A percentile compares a stretch with the other conserved stretches of the same genome.
Evolutionary conservation across 2,888 invertebrate species (phyloP).

Genomic region (Chrysolina haemoptera): DNA sequence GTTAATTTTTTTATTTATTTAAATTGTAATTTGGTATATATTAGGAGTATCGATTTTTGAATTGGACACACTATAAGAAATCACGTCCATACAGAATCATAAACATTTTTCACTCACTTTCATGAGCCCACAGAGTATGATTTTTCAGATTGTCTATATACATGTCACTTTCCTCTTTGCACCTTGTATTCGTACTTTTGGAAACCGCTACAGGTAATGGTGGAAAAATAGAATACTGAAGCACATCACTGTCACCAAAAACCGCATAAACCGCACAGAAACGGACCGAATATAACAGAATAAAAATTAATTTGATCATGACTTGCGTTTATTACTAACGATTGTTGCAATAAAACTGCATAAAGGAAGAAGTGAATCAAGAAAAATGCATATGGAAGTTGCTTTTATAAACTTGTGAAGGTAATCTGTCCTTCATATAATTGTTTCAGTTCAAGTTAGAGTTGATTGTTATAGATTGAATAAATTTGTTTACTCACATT

Average conservation of each 20-base stretch:
- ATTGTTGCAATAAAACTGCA: constrained; percentile 22
- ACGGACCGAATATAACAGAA: constrained; percentile 23
- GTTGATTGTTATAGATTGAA: constrained; percentile 45
- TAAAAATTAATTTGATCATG: constrained; percentile 34
- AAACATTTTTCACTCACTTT: constrained; percentile 49
- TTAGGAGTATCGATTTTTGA: too few relatives aligned
- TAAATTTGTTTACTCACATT: constrained; percentile 11
- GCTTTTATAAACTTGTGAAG: constrained; percentile 56
- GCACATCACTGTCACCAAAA: constrained; percentile 40
- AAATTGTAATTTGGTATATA: too few relatives aligned
- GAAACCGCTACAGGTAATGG: constrained; percentile 54
- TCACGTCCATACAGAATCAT: background rate
- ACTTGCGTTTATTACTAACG: constrained; percentile 23
- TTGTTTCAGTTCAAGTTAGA: constrained; percentile 47
- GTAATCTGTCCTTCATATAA: constrained; percentile 52
- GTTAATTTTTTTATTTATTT: too few relatives aligned
- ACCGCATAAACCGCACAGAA: constrained; percentile 24
- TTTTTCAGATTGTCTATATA: constrained; percentile 57
- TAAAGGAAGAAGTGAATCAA: constrained; percentile 43
- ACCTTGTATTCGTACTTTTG: constrained; percentile 55
- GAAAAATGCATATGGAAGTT: constrained; percentile 47
- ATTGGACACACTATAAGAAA: too few relatives aligned
- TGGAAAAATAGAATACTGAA: constrained; percentile 52
- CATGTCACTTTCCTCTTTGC: constrained; percentile 55
- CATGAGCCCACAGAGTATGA: constrained; percentile 57